These are phyloP conservation scores for Glomeris marginata DNA, from an alignment of 2,888 invertebrate genomes.

Conservation along the genomic window DNA sequence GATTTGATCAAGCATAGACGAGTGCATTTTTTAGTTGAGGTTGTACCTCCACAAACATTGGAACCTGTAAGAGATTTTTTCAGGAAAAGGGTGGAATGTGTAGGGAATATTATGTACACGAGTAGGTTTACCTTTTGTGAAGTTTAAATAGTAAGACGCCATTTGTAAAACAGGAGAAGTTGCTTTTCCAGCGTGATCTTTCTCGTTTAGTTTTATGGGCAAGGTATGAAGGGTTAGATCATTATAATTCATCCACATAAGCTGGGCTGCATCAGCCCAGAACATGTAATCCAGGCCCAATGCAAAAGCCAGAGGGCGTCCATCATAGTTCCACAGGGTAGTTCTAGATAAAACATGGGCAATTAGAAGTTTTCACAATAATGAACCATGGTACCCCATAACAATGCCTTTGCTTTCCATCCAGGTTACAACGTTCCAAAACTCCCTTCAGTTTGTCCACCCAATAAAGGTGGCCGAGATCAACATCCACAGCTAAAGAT, in stretches of 20 bases:
- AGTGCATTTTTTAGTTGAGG: too few species aligned
- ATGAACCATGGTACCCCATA: too few species aligned
- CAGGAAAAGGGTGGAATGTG: conserved; percentile 19
- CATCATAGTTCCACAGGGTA: conserved; percentile 3
- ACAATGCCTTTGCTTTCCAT: conserved; percentile 11
- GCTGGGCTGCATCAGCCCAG: conserved; percentile 17
- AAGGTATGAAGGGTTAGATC: not conserved
- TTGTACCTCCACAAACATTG: conserved; percentile 39
- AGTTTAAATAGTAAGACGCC: conserved; percentile 44
- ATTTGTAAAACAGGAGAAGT: conserved; percentile 24
- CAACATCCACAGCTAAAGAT: conserved; percentile 14
- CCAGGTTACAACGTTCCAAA: conserved; percentile 13
- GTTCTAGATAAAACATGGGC: conserved; percentile 29
- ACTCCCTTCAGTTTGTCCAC: conserved; percentile 16
- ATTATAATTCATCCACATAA: not conserved
- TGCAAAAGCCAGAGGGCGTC: conserved; percentile 16
- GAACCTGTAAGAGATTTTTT: conserved; percentile 31
- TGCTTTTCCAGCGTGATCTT: not conserved
- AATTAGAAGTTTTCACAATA: not conserved
- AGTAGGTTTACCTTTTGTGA: conserved; percentile 11
- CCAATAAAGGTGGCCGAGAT: conserved; percentile 17
- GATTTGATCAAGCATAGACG: conserved; percentile 42
- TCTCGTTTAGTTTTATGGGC: too few species aligned
- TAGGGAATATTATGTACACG: too few species aligned
- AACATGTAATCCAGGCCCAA: conserved; percentile 14